Percentiles rank a stretch among this genome's conserved stretches.
Conservation (phyloP, 2,113 vertebrate genomes). For the Phycodurus eques region DNA sequence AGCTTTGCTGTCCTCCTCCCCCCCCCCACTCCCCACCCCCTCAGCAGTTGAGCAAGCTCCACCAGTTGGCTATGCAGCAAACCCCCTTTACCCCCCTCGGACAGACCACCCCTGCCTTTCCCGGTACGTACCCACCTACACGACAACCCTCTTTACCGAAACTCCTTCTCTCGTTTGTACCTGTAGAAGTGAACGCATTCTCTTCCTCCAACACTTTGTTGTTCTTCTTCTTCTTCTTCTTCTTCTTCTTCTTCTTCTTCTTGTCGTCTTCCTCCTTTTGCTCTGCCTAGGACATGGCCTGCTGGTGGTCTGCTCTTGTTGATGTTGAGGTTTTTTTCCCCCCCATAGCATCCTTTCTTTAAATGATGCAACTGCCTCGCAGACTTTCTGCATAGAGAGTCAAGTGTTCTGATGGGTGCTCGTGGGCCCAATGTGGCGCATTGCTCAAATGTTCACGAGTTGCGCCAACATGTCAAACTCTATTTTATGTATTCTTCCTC, state of each 20-base stretch:
- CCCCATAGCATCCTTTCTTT: constrained; percentile 26
- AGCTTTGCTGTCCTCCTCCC: constrained; percentile 97
- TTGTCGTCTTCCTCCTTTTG: constrained; percentile 53
- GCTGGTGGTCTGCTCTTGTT: constrained; percentile 78
- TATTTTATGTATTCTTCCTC: constrained; percentile 60
- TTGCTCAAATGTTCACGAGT: not conserved
- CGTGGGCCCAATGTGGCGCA: not conserved
- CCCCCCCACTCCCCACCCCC: constrained; percentile 85
- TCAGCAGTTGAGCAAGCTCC: constrained; percentile 99
- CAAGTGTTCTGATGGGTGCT: not conserved
- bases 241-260: constrained; percentile 51
- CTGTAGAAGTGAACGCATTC: constrained; percentile 79
- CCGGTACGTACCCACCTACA: constrained; percentile 96
- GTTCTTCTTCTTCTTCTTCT: constrained; percentile 48
- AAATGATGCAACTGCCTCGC: constrained; percentile 2
- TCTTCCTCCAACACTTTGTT: constrained; percentile 60
- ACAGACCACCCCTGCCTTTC: constrained; percentile 99
- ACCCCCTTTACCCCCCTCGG: constrained; percentile 99
- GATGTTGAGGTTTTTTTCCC: constrained; percentile 59
- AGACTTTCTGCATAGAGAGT: not conserved
- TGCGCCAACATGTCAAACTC: constrained; percentile 74
- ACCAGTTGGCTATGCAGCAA: constrained; percentile 99
- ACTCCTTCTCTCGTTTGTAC: constrained; percentile 87
- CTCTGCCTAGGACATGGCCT: constrained; percentile 70
- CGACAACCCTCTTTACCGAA: constrained; percentile 80